Conservation (phyloP, 1,140 invertebrate species). For the Cotesia chilonis region DNA sequence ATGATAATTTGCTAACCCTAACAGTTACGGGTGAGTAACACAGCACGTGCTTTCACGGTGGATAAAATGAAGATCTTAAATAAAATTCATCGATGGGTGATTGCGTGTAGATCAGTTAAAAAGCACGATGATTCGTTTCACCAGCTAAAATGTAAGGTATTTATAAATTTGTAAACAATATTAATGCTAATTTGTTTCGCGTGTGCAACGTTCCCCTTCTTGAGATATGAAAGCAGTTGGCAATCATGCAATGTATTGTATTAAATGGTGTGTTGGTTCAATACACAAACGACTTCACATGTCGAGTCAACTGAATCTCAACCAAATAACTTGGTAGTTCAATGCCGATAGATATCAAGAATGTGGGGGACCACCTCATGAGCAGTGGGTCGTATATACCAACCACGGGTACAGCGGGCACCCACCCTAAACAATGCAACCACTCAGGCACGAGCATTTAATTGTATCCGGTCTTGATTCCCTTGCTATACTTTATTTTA, state of each 20-base stretch:
- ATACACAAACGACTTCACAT: constrained; percentile 39
- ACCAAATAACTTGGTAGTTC: constrained; percentile 39
- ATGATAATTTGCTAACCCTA: no score
- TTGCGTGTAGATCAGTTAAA: constrained; percentile 2
- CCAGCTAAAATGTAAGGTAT: neutral
- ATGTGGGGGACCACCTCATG: constrained; percentile 19
- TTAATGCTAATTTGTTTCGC: constrained; percentile 50
- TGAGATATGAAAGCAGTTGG: neutral
- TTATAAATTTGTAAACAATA: neutral
- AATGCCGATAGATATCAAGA: constrained; percentile 39
- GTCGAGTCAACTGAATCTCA: constrained; percentile 48
- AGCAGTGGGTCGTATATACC: neutral
- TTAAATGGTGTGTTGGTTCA: constrained; percentile 46
- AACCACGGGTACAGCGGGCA: constrained; percentile 33
- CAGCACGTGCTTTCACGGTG: no score
- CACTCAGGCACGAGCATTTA: constrained; percentile 55
- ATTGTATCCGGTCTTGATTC: constrained; percentile 52
- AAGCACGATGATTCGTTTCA: neutral
- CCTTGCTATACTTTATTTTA: constrained; percentile 26
- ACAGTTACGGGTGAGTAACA: no score
- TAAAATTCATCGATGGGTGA: no score
- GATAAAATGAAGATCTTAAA: no score
- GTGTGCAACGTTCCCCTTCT: constrained; percentile 43
- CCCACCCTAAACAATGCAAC: constrained; percentile 49
- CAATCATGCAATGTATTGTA: neutral